Evolutionary conservation across 2,113 vertebrate species (phyloP).

Genomic region (Prunella fulvescens): DNA sequence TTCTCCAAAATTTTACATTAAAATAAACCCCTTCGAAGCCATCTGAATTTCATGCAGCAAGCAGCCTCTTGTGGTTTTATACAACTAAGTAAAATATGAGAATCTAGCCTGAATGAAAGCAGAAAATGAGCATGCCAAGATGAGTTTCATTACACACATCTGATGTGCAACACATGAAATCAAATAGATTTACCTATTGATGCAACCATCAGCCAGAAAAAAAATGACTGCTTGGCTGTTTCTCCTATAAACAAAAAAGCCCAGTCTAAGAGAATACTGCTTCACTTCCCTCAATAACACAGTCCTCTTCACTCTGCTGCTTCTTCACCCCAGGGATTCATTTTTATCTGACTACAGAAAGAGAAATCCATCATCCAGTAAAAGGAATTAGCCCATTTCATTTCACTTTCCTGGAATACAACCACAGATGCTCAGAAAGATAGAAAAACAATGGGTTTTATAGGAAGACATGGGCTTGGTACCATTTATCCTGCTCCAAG

Average conservation of each 20-base stretch:
- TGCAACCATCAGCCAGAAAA: neutral
- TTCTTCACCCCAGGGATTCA: neutral
- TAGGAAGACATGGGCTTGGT: neutral
- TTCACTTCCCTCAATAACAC: neutral
- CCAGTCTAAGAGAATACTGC: neutral
- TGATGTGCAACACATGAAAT: neutral
- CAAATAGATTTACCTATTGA: neutral
- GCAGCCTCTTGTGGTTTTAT: neutral
- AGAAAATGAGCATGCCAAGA: constrained; percentile 23
- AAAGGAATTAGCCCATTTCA: neutral
- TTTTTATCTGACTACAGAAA: constrained; percentile 20
- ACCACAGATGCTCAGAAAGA: neutral
- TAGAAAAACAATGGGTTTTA: neutral
- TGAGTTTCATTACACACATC: neutral
- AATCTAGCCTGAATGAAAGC: neutral
- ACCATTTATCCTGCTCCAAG: neutral
- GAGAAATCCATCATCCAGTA: constrained; percentile 27
- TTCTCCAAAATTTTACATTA: neutral
- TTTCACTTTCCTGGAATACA: neutral
- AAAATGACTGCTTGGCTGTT: neutral
- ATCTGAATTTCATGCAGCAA: neutral
- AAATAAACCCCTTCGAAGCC: neutral
- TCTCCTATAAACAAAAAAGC: neutral
- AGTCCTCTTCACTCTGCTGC: neutral
- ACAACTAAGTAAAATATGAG: neutral